Conservation (phyloP, 1,140 invertebrate species). For the Amyelois transitella region DNA sequence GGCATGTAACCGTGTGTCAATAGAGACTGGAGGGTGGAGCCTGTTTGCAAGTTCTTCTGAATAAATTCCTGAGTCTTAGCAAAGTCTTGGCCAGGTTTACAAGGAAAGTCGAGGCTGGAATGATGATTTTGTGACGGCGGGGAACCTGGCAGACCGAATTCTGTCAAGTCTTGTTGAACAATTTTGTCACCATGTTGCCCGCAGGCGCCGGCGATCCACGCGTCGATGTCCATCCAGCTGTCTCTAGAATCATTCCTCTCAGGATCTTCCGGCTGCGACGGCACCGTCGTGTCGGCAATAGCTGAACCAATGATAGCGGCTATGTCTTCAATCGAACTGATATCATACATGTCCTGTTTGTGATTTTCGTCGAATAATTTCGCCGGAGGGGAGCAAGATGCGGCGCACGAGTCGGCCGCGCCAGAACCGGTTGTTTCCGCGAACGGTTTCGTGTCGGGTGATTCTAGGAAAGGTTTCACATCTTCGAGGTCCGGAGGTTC, state of each 20-base stretch:
- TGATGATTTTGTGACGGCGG: constrained; percentile 73
- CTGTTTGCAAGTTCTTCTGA: constrained; percentile 73
- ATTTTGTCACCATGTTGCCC: constrained; percentile 77
- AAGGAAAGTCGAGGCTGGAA: constrained; percentile 49
- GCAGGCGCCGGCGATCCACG: constrained; percentile 87
- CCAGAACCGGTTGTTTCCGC: constrained; percentile 42
- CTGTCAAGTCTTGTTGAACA: constrained; percentile 78
- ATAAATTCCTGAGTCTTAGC: constrained; percentile 65
- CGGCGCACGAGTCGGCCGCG: constrained; percentile 56
- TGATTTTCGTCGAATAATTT: constrained; percentile 61
- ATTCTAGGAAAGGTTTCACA: constrained; percentile 77
- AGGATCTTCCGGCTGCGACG: constrained; percentile 79
- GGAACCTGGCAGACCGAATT: constrained; percentile 80
- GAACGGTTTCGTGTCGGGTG: constrained; percentile 69
- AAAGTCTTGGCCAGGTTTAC: constrained; percentile 60
- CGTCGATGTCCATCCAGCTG: constrained; percentile 88
- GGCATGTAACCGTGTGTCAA: constrained; percentile 88
- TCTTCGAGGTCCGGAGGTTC: constrained; percentile 74
- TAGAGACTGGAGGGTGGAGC: constrained; percentile 82
- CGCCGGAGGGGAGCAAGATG: constrained; percentile 60
- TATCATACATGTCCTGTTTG: constrained; percentile 79
- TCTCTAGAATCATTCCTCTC: constrained; percentile 80
- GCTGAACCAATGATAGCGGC: constrained; percentile 91
- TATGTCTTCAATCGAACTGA: constrained; percentile 86
- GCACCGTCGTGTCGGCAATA: constrained; percentile 90